phyloP scores from a whole-genome alignment of 1,140 invertebrate species.

The Augochlora pura region DNA sequence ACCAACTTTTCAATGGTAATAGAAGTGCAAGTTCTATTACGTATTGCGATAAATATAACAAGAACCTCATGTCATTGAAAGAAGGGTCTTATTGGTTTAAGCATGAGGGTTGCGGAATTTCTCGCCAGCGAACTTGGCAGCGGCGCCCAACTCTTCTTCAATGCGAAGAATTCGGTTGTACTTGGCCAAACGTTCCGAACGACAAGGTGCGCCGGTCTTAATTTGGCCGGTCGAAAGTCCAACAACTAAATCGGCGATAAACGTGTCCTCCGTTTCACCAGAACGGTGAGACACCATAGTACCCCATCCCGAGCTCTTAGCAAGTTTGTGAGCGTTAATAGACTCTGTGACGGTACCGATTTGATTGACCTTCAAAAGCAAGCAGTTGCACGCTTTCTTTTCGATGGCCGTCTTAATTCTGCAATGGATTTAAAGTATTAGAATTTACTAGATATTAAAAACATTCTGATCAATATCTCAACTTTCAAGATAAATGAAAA shows the following conservation, averaged over 20 bases:
- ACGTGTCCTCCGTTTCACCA: slow-evolving; percentile 99
- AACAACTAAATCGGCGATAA: slow-evolving; percentile 99
- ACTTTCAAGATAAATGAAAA: too few relatives aligned
- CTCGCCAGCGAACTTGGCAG: slow-evolving; percentile 96
- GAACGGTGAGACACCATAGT: slow-evolving; percentile 99
- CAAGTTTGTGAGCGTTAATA: slow-evolving; percentile 96
- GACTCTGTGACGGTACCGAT: slow-evolving; percentile 99
- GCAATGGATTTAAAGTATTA: background rate
- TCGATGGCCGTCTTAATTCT: slow-evolving; percentile 97
- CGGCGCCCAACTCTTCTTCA: slow-evolving; percentile 96
- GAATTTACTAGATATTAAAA: too few relatives aligned
- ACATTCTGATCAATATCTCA: too few relatives aligned
- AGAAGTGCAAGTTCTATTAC: background rate
- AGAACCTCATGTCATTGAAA: slow-evolving; percentile 8
- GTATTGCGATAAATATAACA: slow-evolving; percentile 11
- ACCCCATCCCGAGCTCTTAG: slow-evolving; percentile 97
- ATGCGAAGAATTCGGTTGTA: slow-evolving; percentile 99
- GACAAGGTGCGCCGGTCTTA: slow-evolving; percentile 99
- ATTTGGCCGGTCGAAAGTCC: slow-evolving; percentile 99
- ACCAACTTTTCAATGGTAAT: background rate
- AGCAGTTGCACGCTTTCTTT: slow-evolving; percentile 98
- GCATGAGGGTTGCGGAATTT: slow-evolving; percentile 91
- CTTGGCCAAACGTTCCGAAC: slow-evolving; percentile 98
- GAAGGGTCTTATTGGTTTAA: slow-evolving; percentile 58
- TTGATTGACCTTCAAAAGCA: slow-evolving; percentile 99